phyloP scores from a whole-genome alignment of 2,797 vertebrate genomes.

The Prunella strophiata region DNA sequence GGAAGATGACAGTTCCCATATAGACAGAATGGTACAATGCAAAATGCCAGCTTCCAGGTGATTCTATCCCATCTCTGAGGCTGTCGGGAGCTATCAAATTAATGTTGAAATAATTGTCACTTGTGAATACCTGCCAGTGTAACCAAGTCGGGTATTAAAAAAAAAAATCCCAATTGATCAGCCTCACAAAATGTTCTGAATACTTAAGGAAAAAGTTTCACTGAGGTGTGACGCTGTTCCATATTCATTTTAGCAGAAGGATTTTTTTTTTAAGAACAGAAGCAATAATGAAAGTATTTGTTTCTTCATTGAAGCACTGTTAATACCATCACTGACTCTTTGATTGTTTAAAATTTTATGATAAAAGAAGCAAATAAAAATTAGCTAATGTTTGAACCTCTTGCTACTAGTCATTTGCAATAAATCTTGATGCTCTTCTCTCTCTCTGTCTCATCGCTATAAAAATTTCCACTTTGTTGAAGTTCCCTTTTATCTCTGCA shows the following conservation, averaged over 20 bases:
- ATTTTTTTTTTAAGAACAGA: slow-evolving; percentile 12
- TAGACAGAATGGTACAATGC: slow-evolving; percentile 67
- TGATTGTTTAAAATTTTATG: slow-evolving; percentile 15
- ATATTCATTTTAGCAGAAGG: slow-evolving; percentile 62
- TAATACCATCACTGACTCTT: not conserved
- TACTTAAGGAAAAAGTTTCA: slow-evolving; percentile 69
- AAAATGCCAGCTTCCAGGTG: slow-evolving; percentile 69
- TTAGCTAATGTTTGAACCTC: slow-evolving; percentile 34
- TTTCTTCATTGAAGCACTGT: not conserved
- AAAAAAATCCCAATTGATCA: slow-evolving; percentile 71
- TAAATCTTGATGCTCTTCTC: slow-evolving; percentile 38
- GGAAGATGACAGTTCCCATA: slow-evolving; percentile 73
- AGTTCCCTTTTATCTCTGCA: slow-evolving; percentile 33
- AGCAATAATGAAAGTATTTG: slow-evolving; percentile 19
- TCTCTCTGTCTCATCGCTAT: not conserved
- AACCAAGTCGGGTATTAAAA: slow-evolving; percentile 59
- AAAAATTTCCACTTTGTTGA: slow-evolving; percentile 21
- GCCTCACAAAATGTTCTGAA: slow-evolving; percentile 69
- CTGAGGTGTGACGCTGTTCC: slow-evolving; percentile 42
- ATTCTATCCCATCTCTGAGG: slow-evolving; percentile 55
- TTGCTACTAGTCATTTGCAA: slow-evolving; percentile 5
- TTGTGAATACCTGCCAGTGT: slow-evolving; percentile 74
- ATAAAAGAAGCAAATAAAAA: slow-evolving; percentile 54
- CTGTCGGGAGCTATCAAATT: slow-evolving; percentile 70
- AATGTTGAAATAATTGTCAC: slow-evolving; percentile 72